These are phyloP conservation scores for Hipparchia sbordonii DNA, from an alignment of 2,888 invertebrate genomes.

Conservation along the genomic window DNA sequence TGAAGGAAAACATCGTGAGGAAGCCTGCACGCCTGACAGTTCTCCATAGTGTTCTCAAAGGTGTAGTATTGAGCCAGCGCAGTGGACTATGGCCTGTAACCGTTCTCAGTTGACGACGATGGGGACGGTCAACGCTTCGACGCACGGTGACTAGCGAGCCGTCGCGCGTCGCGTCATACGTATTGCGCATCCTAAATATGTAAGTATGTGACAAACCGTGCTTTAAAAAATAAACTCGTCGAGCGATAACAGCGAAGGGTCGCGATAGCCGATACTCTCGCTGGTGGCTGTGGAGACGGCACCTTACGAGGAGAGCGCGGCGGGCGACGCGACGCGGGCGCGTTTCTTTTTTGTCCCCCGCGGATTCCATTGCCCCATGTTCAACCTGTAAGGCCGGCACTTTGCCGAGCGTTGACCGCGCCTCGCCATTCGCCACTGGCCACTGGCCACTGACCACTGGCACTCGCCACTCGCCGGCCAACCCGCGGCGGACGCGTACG, in stretches of 20 bases:
- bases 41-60: too few species aligned
- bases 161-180: too few species aligned
- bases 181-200: too few species aligned
- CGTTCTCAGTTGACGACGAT: too few species aligned
- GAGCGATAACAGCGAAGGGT: background rate
- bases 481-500: constrained; percentile 66
- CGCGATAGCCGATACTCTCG: background rate
- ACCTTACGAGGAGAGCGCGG: constrained; percentile 57
- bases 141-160: too few species aligned
- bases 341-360: constrained; percentile 77
- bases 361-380: constrained; percentile 80
- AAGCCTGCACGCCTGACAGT: too few species aligned
- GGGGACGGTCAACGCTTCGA: too few species aligned
- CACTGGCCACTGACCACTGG: constrained; percentile 48
- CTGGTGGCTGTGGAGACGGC: background rate
- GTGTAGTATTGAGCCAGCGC: too few species aligned
- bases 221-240: too few species aligned
- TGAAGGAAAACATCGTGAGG: too few species aligned
- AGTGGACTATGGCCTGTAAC: too few species aligned
- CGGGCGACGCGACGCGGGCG: constrained; percentile 61
- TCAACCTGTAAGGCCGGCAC: constrained; percentile 81
- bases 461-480: constrained; percentile 70
- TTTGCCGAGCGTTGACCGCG: constrained; percentile 80
- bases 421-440: constrained; percentile 68
- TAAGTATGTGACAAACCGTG: too few species aligned